Base-by-base conservation (phyloP, 2,888 invertebrate genomes). In the Leptothorax acervorum region DNA sequence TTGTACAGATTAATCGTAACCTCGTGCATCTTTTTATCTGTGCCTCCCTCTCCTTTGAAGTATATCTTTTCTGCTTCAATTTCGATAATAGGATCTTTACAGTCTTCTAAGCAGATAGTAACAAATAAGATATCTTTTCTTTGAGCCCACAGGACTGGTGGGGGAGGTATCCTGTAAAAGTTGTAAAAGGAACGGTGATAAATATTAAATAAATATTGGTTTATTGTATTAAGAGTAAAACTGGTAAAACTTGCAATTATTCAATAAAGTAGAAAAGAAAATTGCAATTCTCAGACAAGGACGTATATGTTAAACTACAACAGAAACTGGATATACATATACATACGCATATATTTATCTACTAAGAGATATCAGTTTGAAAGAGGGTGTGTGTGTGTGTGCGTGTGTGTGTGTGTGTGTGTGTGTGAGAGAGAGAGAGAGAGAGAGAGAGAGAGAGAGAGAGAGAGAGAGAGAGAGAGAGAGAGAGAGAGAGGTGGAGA, bases 61-160 rank as follows among this genome's bases (percentile, higher is more conserved):
- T 96, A 97, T 92, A 99, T 96, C 74, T 95, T 95, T 79, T 95
- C 95, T 57, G 95, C 93, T 86, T 96, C 96, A 93, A 96, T 96
- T 95, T 97, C 97, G 92, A 99, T 97, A 91, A 96, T 96, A 78
- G 98, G 98, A 93, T 97, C 96, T 96, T 97, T 98, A 94, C 97
- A 97, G 93, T 97, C 97, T 96, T 99, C 99, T 93, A 99, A 96
- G 95, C 98, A 98, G 95, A 99, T 97, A 90, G 98, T 99, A 92
- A 99, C 96, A 94, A 97, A 98, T 88, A 99, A 95, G 92, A 97
- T 96, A 92, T 97, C 96, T 92, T 96, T 97, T 93, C 98, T 96
- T 95, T 99, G 99, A 83, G 99, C 99, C 99, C 99, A 99, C 95
- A 98, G 96, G 91, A 99, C 97, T 88, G 98, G 96, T 87, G 99